Evolutionary conservation across 2,888 invertebrate species (phyloP).

Genomic region (Operophtera brumata): DNA sequence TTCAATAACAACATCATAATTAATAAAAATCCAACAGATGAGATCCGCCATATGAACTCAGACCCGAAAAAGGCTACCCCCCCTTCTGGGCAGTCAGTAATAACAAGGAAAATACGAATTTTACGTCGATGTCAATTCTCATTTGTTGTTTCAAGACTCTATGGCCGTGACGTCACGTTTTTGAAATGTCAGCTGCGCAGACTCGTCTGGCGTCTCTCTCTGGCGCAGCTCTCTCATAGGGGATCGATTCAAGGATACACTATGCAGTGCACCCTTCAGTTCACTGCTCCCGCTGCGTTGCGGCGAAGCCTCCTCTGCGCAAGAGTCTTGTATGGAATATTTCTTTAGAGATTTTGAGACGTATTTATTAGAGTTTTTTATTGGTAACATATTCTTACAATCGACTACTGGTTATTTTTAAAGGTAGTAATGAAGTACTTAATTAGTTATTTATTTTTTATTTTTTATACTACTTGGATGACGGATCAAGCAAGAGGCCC

Average conservation of each 20-base stretch:
- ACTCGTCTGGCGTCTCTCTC: conserved; percentile 52
- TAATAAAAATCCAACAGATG: no score
- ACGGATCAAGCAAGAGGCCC: no score
- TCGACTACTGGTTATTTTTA: no score
- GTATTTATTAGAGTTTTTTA: conserved; percentile 25
- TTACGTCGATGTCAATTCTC: neutral
- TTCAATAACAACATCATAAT: no score
- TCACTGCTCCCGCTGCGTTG: conserved; percentile 66
- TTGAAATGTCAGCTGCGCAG: conserved; percentile 61
- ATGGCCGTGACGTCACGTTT: conserved; percentile 60
- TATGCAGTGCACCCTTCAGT: conserved; percentile 62
- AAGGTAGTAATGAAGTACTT: no score
- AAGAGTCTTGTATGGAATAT: conserved; percentile 28
- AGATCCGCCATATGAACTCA: no score
- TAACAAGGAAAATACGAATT: no score
- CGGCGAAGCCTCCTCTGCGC: conserved; percentile 54
- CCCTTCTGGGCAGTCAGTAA: no score
- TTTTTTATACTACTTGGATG: no score
- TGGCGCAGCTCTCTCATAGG: conserved; percentile 58
- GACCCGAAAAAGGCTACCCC: no score
- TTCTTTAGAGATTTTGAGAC: neutral
- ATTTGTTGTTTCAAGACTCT: conserved; percentile 24
- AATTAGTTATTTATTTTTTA: no score
- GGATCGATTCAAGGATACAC: conserved; percentile 67
- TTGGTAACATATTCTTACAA: no score